phyloP scores from a whole-genome alignment of 2,113 vertebrate genomes.

The Clarias magur region DNA sequence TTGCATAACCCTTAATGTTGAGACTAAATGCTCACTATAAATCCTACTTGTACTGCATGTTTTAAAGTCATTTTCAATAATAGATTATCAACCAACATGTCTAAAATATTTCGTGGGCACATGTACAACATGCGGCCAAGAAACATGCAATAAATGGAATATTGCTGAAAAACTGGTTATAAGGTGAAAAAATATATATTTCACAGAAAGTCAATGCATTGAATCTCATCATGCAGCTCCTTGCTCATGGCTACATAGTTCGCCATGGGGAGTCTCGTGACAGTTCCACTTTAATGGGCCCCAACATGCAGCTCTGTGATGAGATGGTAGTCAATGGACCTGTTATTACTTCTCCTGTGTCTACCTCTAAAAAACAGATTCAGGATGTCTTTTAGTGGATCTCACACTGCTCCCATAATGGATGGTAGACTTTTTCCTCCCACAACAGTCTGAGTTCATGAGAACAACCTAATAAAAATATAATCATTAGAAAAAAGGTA shows the following conservation, averaged over 20 bases:
- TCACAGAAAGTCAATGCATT: not conserved
- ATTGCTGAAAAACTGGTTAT: not conserved
- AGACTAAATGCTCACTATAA: not conserved
- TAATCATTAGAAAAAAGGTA: not conserved
- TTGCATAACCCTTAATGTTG: not conserved
- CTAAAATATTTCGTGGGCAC: not conserved
- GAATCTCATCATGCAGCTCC: not conserved
- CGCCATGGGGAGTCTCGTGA: conserved; percentile 9
- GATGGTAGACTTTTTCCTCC: not conserved
- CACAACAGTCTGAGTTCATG: not conserved
- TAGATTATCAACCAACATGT: not conserved
- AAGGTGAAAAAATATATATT: not conserved
- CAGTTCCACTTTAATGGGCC: not conserved
- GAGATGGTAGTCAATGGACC: conserved; percentile 26
- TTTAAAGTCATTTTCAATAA: too few species aligned
- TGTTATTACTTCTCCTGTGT: conserved; percentile 4
- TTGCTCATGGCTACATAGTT: conserved; percentile 6
- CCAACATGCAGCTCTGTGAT: conserved; percentile 31
- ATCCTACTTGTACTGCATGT: too few species aligned
- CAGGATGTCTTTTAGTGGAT: not conserved
- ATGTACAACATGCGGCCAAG: not conserved
- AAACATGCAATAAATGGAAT: not conserved
- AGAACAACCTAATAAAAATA: not conserved
- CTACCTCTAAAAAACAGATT: conserved; percentile 8
- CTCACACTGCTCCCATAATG: conserved; percentile 18